Conservation (phyloP, 2,797 vertebrate genomes). For the Phalanger gymnotis region DNA sequence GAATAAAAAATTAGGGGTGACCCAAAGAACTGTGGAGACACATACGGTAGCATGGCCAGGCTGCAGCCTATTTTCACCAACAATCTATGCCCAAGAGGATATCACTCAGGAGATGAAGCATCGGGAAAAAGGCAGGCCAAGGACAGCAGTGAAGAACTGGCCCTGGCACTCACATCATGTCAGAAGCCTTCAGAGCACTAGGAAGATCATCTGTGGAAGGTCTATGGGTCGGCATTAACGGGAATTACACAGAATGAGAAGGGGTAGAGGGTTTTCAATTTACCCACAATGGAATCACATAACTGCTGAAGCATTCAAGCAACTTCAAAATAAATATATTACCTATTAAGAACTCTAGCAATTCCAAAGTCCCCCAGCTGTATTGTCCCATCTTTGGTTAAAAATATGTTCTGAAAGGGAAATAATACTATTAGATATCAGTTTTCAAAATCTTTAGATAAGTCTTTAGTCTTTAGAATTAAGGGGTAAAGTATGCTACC, state of each 20-base stretch:
- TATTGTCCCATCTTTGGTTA: conserved; percentile 96
- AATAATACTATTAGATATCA: not conserved
- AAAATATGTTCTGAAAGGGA: conserved; percentile 94
- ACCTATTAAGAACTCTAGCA: conserved; percentile 97
- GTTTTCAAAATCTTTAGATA: not conserved
- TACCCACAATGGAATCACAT: conserved; percentile 8
- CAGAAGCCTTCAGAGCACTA: not conserved
- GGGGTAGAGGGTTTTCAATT: not conserved
- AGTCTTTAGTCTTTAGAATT: not conserved
- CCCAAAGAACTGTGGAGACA: not conserved
- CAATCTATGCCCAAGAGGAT: not conserved
- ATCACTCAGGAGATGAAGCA: not conserved
- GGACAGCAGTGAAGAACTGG: not conserved
- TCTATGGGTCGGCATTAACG: not conserved
- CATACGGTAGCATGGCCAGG: not conserved
- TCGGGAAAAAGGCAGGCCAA: not conserved
- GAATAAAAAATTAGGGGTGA: not conserved
- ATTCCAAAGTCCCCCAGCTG: conserved; percentile 99
- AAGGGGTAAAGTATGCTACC: not conserved
- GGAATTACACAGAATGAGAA: not conserved
- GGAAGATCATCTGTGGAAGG: not conserved
- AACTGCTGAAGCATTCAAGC: conserved; percentile 29
- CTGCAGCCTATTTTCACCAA: not conserved
- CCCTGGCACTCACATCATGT: not conserved
- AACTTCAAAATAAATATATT: conserved; percentile 59